Base-by-base conservation (phyloP, 2,797 vertebrate species). In the Odontamblyopus lacepedii region DNA sequence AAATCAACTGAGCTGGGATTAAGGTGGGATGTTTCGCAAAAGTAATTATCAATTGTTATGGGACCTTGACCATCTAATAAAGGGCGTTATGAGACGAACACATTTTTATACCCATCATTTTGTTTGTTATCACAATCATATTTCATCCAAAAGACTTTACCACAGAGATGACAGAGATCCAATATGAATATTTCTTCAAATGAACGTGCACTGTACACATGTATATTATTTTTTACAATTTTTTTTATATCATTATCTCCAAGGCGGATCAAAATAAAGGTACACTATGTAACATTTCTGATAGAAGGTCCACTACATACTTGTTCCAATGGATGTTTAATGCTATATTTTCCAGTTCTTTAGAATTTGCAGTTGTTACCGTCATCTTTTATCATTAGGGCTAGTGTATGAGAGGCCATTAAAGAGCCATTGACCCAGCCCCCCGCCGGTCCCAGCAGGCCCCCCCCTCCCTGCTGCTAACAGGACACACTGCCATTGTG, bases 361-460 rank as follows among this genome's bases (percentile, higher is more conserved):
- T 80, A 70, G 80, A 79, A 72, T 63, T 76, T 70, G 59, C 65
- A 76, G 73, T 89, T 85, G 38, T 0, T n/a, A 55, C 68, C 51
- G 78, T 86, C 81, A 83, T 90, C 77, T 84, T 85, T 88, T 84
- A 87, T 85, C 81, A 80, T 87, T 85, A 88, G 67, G 69, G 77
- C 76, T 9, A 26, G 81, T 68, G 68, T 70, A 85, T 83, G 79
- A 88, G 83, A 80, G 76, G 69, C 78, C 85, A 88, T 89, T 88
- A 90, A 74, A 82, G 79, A 83, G 77, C 83, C 84, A 90, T 83
- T 90, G 86, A 88, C 86, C 89, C 83, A 72, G 79, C 81, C 86
- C 82, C 81, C 83, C 63, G 75, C 79, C 67, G 74, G 73, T 75
- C 84, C 83, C 84, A 86, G 88, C 87, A 81, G 83, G 86, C 86